Evolutionary conservation across 1,140 invertebrate genomes (phyloP), one percentile per base, ranked within the genome.

Genomic region (Drosophila sturtevanti): DNA sequence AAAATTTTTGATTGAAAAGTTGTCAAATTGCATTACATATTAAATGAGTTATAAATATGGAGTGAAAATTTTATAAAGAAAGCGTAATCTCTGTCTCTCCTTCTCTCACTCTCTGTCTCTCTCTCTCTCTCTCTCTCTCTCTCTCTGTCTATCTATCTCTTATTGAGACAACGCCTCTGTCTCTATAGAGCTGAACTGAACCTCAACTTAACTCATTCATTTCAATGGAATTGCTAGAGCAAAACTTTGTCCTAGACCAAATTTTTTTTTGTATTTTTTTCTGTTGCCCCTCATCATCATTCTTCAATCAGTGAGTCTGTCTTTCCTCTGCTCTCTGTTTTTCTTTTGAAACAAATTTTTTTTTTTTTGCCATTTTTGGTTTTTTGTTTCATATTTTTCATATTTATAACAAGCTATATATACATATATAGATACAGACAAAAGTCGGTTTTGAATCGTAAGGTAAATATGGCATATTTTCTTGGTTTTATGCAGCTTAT

Each of bases 201-300:
- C 22, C 48, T 24, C 55, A 21, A 18, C 37, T 56, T 37, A 66
- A 48, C 64, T 63, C 62, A 74, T 74, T 74, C 74, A 73, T 64
- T 73, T 68, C 68, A 62, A 64, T 63, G 41, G 55, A 59, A 58
- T 58, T 54, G 54, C 14, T 31, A 52, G 52, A 58, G 60, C 51
- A 68, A 67, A 90, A 86, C 75, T 86, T 86, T 90, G 87, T 90
- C 87, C 87, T 90, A 90, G 87, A 90, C 87, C 87, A 90, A 90
- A 81, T 90, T 90, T 72, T 82, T 21, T 62, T n/a, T n/a, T n/a
- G n/a, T n/a, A n/a, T n/a, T n/a, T n/a, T n/a, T n/a, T n/a, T n/a
- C n/a, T 2, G 4, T 11, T 48, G 41, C 41, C 41, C 41, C 41
- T 48, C 41, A 48, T 48, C 41, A 38, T 38, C 37, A 38, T 38